These are phyloP conservation scores for Halictus rubicundus DNA, from an alignment of 1,140 invertebrate species.

Conservation along the genomic window DNA sequence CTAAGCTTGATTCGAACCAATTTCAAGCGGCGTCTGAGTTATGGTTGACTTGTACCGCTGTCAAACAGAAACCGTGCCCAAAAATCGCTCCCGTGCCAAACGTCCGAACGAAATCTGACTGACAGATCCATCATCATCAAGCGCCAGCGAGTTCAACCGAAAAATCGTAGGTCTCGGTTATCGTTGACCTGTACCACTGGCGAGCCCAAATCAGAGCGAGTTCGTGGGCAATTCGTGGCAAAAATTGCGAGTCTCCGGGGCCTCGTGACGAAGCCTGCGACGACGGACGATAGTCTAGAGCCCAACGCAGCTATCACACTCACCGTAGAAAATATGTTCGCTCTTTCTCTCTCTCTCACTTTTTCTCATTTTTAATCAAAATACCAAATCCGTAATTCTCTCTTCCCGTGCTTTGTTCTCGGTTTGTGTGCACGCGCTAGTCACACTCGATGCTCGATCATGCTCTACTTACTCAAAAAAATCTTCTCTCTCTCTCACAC, in stretches of 20 bases:
- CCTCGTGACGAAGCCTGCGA: slow-evolving; percentile 5
- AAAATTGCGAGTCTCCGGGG: no score
- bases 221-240: neutral
- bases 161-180: neutral
- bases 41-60: no score
- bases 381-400: slow-evolving; percentile 46
- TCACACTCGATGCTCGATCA: slow-evolving; percentile 30
- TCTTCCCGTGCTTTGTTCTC: neutral
- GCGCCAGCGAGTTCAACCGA: neutral
- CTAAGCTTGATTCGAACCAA: neutral
- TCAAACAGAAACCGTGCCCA: no score
- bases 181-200: neutral
- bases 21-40: no score
- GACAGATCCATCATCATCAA: no score
- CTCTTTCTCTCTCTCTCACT: neutral
- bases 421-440: slow-evolving; percentile 7
- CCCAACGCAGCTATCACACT: slow-evolving; percentile 27
- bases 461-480: slow-evolving; percentile 24
- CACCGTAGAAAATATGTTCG: slow-evolving; percentile 65
- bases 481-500: slow-evolving; percentile 11
- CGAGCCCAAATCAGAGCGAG: neutral
- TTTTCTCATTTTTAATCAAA: slow-evolving; percentile 54
- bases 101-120: no score
- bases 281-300: slow-evolving; percentile 30
- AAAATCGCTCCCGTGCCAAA: neutral